Base-by-base conservation (phyloP, 2,888 invertebrate genomes). In the Drosophila kuntzei region DNA sequence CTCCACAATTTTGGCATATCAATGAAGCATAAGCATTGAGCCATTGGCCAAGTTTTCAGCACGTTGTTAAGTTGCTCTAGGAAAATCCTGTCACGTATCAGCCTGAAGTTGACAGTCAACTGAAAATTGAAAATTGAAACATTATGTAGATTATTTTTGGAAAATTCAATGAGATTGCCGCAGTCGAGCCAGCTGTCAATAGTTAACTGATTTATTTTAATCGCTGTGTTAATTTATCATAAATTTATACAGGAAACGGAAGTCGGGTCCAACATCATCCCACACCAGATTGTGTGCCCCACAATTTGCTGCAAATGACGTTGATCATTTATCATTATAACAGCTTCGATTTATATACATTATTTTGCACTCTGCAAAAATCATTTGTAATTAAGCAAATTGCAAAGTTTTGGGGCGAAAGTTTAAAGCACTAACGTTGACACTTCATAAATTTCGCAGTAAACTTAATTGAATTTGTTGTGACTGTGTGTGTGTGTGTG, bases 81-180 rank as follows among this genome's bases (percentile, higher is more conserved):
- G 16, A 32, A 65, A 66, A 71, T 71, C 71, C 59, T 12, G 72
- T 67, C 79, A 63, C 77, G 79, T 73, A 16, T 12, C 22, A 12
- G 49, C 36, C 49, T 63, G 41, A 62, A 62, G 43, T 39, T 66
- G 66, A 63, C 65, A 59, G 73, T 27, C 34, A 62, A 20, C 71
- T n/a, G 43, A 9, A 67, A 79, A 77, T 70, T 79, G 76, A 75
- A 71, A 76, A 77, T 70, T 77, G 76, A 79, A 75, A 76, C 44
- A 70, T 72, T 65, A 78, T 67, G 46, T 51, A 55, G 47, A 71
- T 68, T 66, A 43, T 44, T 49, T 67, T 36, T 50, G n/a, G 25
- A 32, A 53, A 57, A 62, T 53, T 53, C 55, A 57, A 70, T 62
- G 18, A 27, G 37, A 7, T n/a, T 41, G 20, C 34, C 29, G 3